Percentiles rank a stretch among this genome's conserved stretches.
These are phyloP conservation scores for Neodiprion pinetum DNA, from an alignment of 1,140 invertebrate genomes.

Conservation along the genomic window DNA sequence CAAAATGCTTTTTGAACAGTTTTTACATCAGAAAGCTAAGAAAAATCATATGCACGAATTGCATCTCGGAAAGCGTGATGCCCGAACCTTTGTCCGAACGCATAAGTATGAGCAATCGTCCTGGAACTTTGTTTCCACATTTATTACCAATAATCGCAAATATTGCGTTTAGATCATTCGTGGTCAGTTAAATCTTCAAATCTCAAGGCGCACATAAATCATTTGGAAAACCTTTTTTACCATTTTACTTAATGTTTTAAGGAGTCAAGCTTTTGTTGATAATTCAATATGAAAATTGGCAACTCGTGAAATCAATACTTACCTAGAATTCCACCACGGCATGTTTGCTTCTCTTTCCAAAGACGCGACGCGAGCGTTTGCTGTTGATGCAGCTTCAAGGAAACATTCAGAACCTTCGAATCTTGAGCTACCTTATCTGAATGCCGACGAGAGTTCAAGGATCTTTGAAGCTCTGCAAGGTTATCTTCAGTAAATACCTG, in stretches of 20 bases:
- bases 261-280: constrained; percentile 15
- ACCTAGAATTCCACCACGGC: constrained; percentile 80
- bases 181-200: background rate
- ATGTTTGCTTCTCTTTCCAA: constrained; percentile 87
- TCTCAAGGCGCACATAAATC: background rate
- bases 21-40: constrained; percentile 75
- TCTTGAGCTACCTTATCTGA: constrained; percentile 67
- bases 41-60: constrained; percentile 60
- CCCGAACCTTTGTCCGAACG: constrained; percentile 12
- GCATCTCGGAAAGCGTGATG: constrained; percentile 38
- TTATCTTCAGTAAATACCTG: constrained; percentile 75
- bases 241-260: background rate
- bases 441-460: constrained; percentile 70
- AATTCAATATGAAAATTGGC: constrained; percentile 18
- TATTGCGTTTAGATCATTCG: constrained; percentile 12
- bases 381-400: constrained; percentile 86
- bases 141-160: constrained; percentile 18
- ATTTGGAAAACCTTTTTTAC: background rate
- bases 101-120: constrained; percentile 20
- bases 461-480: constrained; percentile 76
- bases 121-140: background rate
- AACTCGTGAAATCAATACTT: constrained; percentile 25
- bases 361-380: constrained; percentile 87
- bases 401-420: constrained; percentile 70
- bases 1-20: constrained; percentile 79